Evolutionary conservation across 1,140 invertebrate species (phyloP), one percentile per base, ranked within the genome.

Genomic region (Heliconius himera): DNA sequence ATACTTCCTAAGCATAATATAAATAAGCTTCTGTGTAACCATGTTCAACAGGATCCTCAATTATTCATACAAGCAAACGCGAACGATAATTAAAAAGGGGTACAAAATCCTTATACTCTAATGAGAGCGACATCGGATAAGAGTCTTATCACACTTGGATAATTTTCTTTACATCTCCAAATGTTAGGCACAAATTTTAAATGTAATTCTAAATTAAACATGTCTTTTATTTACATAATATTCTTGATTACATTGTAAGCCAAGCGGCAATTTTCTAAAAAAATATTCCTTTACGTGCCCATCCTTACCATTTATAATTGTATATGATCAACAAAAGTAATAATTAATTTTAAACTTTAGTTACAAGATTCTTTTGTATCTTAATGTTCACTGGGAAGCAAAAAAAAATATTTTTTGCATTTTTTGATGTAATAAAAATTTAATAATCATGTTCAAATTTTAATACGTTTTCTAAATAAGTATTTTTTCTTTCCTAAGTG

Each of bases 91-190:
- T 60, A 60, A 26, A 60, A 60, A 22, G 22, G 56, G 56, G 56
- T 60, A 26, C 56, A 22, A 8, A 56, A 56, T 60, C 56, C 56
- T 60, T 26, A 60, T 60, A 60, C 26, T 60, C 56, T 60, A 60
- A 60, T 60, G 56, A 60, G 56, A 22, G 56, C 56, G 56, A 60
- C 56, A 60, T 60, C 56, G 56, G 22, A 60, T 60, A 60, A 60
- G 56, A 60, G 56, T n/a, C 56, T 60, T 60, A 60, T 60, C 56
- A 60, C 22, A 26, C 56, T 26, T 60, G 56, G 56, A 26, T 60
- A 60, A 60, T 60, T 60, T 60, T 60, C 56, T 60, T 9, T 60
- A 60, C 56, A 60, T 60, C 22, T 60, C n/a, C 56, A 60, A 60
- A 60, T 22, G 56, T 22, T 60, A 11, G 56, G 56, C 56, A 22